A percentile compares a stretch with the other conserved stretches of the same genome.
phyloP scores from a whole-genome alignment of 2,797 vertebrate genomes.

The Kryptopterus vitreolus region DNA sequence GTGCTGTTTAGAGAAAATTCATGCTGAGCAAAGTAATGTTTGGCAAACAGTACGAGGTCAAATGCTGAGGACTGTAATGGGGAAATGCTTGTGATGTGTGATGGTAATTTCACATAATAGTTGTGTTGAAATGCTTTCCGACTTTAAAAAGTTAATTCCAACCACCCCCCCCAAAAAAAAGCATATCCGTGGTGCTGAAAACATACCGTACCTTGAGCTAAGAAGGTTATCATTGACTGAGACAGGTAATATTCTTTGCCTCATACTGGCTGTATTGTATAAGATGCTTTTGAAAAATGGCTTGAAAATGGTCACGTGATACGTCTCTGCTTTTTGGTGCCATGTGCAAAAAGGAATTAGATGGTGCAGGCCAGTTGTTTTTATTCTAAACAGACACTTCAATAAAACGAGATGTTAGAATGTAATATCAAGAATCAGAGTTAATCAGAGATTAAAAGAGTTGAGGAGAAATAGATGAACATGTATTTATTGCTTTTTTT shows the following conservation, averaged over 20 bases:
- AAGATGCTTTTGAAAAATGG: background rate
- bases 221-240: background rate
- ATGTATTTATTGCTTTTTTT: background rate
- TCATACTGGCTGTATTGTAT: background rate
- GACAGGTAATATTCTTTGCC: background rate
- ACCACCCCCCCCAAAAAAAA: background rate
- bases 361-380: background rate
- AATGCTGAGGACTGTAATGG: background rate
- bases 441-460: too few relatives aligned
- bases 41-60: background rate
- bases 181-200: background rate
- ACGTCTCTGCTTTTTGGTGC: background rate
- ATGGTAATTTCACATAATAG: background rate
- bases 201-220: background rate
- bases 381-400: background rate
- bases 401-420: background rate
- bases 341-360: background rate
- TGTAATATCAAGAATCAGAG: too few relatives aligned
- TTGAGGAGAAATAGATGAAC: background rate
- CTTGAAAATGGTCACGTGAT: constrained; percentile 1
- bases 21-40: background rate
- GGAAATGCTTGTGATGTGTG: background rate
- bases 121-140: background rate
- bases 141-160: background rate
- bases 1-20: background rate